A percentile compares a stretch with the other conserved stretches of the same genome.
Evolutionary conservation across 2,113 vertebrate genomes (phyloP).

Genomic region (Corydoras sp.): DNA sequence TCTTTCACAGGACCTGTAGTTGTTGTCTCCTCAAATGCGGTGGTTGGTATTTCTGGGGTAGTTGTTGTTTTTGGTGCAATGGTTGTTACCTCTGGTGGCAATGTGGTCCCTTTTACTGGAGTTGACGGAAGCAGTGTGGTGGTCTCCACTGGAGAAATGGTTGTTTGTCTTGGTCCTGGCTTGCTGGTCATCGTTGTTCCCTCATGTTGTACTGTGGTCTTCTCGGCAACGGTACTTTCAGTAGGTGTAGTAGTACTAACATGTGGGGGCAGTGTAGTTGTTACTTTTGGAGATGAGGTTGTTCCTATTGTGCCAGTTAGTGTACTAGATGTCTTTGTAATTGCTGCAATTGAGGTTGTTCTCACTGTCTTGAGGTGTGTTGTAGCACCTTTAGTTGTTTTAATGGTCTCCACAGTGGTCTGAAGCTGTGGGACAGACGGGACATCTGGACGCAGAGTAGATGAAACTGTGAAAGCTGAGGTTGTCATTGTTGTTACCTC

Average conservation of each 20-base stretch:
- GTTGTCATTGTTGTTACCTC: slow-evolving; percentile 11
- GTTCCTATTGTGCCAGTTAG: background rate
- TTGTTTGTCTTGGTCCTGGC: no score
- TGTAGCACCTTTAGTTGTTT: background rate
- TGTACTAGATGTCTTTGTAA: slow-evolving; percentile 20
- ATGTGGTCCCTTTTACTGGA: no score
- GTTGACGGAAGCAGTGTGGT: no score
- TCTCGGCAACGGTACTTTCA: no score
- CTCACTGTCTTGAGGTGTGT: background rate
- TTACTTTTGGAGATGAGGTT: background rate
- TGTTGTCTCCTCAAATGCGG: background rate
- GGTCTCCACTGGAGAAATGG: no score
- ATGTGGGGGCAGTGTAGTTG: background rate
- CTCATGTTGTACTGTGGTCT: no score
- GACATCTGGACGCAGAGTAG: no score
- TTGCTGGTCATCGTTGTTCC: no score
- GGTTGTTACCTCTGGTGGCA: no score
- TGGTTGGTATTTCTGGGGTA: background rate
- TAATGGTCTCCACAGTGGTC: background rate
- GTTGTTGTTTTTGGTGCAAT: no score
- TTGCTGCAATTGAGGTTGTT: slow-evolving; percentile 22
- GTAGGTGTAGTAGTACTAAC: background rate
- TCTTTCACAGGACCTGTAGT: background rate
- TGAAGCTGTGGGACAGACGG: no score
- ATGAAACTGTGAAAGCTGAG: no score